Evolutionary conservation across 2,797 vertebrate genomes (phyloP), one percentile per base, ranked within the genome.

Genomic region (Syngnathus rostellatus): DNA sequence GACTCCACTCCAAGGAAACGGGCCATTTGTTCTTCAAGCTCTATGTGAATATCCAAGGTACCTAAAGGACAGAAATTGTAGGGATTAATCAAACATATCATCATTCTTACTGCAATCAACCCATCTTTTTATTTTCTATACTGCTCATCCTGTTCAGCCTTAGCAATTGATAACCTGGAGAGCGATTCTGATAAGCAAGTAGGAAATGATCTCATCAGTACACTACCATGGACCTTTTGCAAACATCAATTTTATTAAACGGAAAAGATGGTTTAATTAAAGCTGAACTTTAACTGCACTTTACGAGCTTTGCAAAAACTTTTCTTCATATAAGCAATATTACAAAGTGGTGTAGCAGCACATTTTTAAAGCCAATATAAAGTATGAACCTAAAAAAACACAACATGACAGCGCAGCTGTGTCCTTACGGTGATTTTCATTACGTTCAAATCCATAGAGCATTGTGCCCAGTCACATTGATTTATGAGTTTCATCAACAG

Each of bases 41-140:
- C 94, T 73, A 92, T 75, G 0, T 97, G 95, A 62, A 94, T 93
- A 82, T 92, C 88, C 69, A 98, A 83, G 72, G 94, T 96, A 66
- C 94, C 97, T 99, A 55, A 6, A 45, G 59, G 68, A 76, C 45
- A 77, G 60, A 67, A 60, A 79, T 69, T 50, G 71, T 21, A 51
- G 2, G 6, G 16, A 45, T 23, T 12, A 16, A 11, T 45, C 50
- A 70, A 63, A 74, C 54, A 71, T 62, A 21, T 62, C 8, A 53
- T 48, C 11, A 55, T 58, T 71, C n/a, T 59, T 17, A 37, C 54
- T 21, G n/a, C 9, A 40, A 68, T 53, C 73, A 64, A 77, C 72
- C 70, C 66, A 55, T 48, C 14, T 46, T 59, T 62, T 73, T 65
- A 70, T 66, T 69, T 37, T 38, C 14, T 37, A 17, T 31, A 31